Conservation (phyloP, 1,140 invertebrate genomes). For the Drosophila ercepeae region DNA sequence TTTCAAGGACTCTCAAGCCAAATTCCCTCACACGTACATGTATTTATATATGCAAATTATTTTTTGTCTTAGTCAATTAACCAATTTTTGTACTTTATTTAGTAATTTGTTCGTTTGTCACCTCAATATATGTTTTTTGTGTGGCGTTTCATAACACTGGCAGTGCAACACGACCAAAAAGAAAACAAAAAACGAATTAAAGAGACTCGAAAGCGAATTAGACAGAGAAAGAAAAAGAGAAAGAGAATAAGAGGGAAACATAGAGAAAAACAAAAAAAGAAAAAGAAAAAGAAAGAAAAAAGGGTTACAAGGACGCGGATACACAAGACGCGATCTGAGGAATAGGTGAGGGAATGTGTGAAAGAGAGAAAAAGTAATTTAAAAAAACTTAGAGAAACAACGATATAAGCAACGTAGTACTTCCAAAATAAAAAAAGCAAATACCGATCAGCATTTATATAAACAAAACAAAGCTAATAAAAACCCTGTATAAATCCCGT, state of each 20-base stretch:
- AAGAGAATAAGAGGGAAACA: neutral
- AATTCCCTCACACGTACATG: conserved; percentile 1
- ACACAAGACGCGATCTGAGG: neutral
- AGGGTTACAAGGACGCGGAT: neutral
- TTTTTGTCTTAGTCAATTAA: conserved; percentile 44
- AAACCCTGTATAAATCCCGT: conserved; percentile 41
- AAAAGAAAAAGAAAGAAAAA: neutral
- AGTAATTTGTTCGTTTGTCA: conserved; percentile 21
- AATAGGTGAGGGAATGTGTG: neutral
- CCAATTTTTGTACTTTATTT: conserved; percentile 23
- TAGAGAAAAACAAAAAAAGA: neutral
- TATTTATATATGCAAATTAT: conserved; percentile 29
- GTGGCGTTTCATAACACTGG: conserved; percentile 49
- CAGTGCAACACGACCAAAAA: conserved; percentile 61
- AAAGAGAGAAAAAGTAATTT: conserved; percentile 24
- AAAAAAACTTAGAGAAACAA: conserved; percentile 59
- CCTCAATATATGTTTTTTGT: conserved; percentile 33
- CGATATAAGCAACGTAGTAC: conserved; percentile 74
- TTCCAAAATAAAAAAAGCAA: conserved; percentile 54
- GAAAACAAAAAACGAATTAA: conserved; percentile 11
- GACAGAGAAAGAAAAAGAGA: conserved; percentile 31
- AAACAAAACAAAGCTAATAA: conserved; percentile 33
- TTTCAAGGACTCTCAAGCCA: no score
- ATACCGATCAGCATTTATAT: conserved; percentile 38
- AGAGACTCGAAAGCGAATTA: conserved; percentile 21